Evolutionary conservation across 92 coral and sea anemone genomes (phyloP).

Genomic region (Palythoa caribaeorum): DNA sequence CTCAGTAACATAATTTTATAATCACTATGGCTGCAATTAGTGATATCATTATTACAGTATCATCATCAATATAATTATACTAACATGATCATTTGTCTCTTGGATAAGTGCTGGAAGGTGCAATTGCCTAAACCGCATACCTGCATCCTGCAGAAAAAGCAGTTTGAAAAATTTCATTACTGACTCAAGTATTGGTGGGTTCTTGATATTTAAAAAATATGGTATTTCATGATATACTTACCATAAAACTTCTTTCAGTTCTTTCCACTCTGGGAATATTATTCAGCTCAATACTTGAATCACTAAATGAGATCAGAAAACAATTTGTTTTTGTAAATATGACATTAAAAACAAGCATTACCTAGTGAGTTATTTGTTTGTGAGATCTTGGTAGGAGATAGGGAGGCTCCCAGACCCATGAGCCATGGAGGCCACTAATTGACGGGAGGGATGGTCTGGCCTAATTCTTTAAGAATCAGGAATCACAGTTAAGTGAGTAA

Average conservation of each 20-base stretch:
- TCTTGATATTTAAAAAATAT: background rate
- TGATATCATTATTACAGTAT: background rate
- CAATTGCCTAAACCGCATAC: constrained; percentile 3
- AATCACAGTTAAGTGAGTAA: constrained; percentile 3
- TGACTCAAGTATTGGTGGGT: constrained; percentile 3
- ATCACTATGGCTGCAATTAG: constrained; percentile 5
- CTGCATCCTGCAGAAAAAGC: background rate
- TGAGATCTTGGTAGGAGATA: constrained; percentile 9
- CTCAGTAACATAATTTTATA: constrained; percentile 1
- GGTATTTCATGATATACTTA: constrained; percentile 2
- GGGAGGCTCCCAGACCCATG: background rate
- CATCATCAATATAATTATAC: background rate
- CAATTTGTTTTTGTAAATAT: background rate
- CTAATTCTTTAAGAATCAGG: constrained; percentile 1
- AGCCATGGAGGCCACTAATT: background rate
- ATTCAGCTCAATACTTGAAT: constrained; percentile 10
- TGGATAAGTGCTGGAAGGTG: constrained; percentile 4
- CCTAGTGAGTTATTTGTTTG: constrained; percentile 1
- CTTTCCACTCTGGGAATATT: background rate
- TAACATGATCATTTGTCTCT: constrained; percentile 6
- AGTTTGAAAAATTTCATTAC: background rate
- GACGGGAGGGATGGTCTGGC: constrained; percentile 12
- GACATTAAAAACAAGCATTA: background rate
- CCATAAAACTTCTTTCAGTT: background rate
- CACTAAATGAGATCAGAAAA: background rate